These are phyloP conservation scores for Poecilia latipinna DNA, from an alignment of 2,113 vertebrate species.

Conservation along the genomic window DNA sequence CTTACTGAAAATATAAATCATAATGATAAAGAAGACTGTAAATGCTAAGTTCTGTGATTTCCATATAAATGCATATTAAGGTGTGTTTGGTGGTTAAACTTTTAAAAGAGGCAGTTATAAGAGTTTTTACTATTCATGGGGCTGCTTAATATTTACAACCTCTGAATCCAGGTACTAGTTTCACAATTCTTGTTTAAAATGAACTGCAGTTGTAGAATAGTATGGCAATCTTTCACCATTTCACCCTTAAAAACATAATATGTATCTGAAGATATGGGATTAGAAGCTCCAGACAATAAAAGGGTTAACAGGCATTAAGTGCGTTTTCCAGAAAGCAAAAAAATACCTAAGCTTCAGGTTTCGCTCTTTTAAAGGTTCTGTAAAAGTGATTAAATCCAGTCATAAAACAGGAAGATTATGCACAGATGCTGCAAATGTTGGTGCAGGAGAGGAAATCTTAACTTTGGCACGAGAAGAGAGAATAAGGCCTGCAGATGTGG, in stretches of 20 bases:
- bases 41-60: too few relatives aligned
- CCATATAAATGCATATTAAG: too few relatives aligned
- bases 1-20: too few relatives aligned
- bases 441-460: not conserved
- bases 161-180: not conserved
- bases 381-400: constrained; percentile 13
- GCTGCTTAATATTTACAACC: not conserved
- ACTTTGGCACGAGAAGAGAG: not conserved
- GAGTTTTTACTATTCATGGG: too few relatives aligned
- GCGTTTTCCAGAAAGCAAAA: not conserved
- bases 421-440: not conserved
- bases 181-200: too few relatives aligned
- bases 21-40: too few relatives aligned
- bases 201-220: too few relatives aligned
- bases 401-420: not conserved
- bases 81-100: too few relatives aligned
- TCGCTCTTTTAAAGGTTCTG: not conserved
- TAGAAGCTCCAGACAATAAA: not conserved
- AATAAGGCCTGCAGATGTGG: not conserved
- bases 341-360: not conserved
- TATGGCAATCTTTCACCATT: too few relatives aligned
- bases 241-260: too few relatives aligned
- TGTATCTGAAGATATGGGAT: too few relatives aligned
- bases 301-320: not conserved
- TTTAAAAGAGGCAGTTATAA: too few relatives aligned